Conservation (phyloP, 2,113 vertebrate genomes). For the Zosterops hypoxanthus region DNA sequence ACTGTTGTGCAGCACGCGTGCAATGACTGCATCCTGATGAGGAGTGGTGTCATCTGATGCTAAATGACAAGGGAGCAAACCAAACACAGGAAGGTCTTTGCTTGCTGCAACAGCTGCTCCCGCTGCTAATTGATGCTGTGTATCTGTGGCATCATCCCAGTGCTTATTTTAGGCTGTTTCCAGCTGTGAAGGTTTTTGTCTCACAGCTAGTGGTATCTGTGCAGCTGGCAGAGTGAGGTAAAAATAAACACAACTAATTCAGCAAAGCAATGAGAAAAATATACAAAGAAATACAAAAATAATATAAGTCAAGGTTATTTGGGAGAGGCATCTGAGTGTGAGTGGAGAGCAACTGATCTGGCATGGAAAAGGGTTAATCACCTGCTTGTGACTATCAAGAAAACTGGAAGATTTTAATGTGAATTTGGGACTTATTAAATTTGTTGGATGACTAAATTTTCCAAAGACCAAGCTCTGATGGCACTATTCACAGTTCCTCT, state of each 20-base stretch:
- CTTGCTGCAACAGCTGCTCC: slow-evolving; percentile 60
- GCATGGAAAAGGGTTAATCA: background rate
- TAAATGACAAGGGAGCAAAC: slow-evolving; percentile 47
- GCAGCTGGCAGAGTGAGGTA: slow-evolving; percentile 53
- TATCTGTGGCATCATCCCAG: slow-evolving; percentile 63
- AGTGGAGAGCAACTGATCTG: background rate
- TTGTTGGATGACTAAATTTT: background rate
- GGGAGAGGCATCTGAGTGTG: background rate
- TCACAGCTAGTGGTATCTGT: slow-evolving; percentile 65
- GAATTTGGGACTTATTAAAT: background rate
- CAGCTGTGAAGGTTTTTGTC: slow-evolving; percentile 67
- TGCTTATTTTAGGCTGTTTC: slow-evolving; percentile 58
- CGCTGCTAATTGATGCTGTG: slow-evolving; percentile 50
- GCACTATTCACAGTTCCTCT: background rate
- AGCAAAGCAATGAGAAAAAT: slow-evolving; percentile 33
- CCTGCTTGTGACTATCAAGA: background rate
- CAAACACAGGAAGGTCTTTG: slow-evolving; percentile 56
- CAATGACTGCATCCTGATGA: slow-evolving; percentile 17
- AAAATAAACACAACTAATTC: slow-evolving; percentile 62
- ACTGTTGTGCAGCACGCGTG: background rate
- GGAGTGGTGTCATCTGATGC: slow-evolving; percentile 49
- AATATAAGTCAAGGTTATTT: slow-evolving; percentile 38
- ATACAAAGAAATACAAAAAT: slow-evolving; percentile 32
- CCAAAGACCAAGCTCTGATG: background rate
- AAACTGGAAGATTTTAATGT: background rate